Evolutionary conservation across 2,888 invertebrate species (phyloP).

Genomic region (Subacronicta megacephala): DNA sequence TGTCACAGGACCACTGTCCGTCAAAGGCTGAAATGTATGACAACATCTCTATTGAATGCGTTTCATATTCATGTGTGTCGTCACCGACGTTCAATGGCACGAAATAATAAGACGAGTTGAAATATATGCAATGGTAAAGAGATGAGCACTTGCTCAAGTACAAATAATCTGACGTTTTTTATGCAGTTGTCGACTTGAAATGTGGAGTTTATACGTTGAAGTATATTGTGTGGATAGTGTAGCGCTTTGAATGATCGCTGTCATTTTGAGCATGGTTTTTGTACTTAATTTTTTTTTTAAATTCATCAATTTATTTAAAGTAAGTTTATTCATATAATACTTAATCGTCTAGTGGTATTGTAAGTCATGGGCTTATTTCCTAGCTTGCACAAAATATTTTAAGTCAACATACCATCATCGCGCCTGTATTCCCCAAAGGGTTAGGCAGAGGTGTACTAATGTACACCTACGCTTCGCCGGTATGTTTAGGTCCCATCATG

Average conservation of each 20-base stretch:
- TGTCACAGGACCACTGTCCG: conserved; percentile 73
- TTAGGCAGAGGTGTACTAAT: too few relatives aligned
- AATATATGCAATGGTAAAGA: conserved; percentile 76
- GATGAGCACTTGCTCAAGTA: conserved; percentile 67
- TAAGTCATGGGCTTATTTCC: too few relatives aligned
- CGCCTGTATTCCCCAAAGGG: too few relatives aligned
- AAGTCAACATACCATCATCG: too few relatives aligned
- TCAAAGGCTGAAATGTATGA: conserved; percentile 78
- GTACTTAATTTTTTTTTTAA: neutral
- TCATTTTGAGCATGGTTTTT: conserved; percentile 6
- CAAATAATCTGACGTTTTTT: conserved; percentile 58
- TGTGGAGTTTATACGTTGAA: conserved; percentile 42
- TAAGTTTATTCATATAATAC: neutral
- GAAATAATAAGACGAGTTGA: conserved; percentile 78
- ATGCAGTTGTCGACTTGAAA: conserved; percentile 53
- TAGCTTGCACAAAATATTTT: too few relatives aligned
- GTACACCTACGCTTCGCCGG: too few relatives aligned
- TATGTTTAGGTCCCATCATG: too few relatives aligned
- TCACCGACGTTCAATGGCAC: conserved; percentile 71
- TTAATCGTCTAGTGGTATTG: too few relatives aligned
- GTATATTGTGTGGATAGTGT: conserved; percentile 31
- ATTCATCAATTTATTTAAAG: too few relatives aligned
- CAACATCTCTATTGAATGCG: conserved; percentile 84
- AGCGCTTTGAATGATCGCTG: conserved; percentile 30
- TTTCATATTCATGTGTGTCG: conserved; percentile 85